Evolutionary conservation across 1,140 invertebrate species (phyloP).

Genomic region (Heliconius melpomene): DNA sequence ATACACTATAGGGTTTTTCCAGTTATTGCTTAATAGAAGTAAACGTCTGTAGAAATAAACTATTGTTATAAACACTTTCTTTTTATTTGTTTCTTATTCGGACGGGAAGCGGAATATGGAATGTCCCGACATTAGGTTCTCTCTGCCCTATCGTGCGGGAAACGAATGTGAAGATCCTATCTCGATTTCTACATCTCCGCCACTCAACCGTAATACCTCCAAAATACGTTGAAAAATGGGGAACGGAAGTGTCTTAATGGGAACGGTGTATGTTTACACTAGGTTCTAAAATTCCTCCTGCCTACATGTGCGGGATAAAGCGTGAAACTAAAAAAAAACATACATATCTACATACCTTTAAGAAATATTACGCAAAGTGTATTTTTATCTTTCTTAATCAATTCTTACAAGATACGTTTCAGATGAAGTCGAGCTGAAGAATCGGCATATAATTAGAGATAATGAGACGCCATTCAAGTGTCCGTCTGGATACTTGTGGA

Average conservation of each 20-base stretch:
- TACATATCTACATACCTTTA: too few relatives aligned
- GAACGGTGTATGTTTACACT: too few relatives aligned
- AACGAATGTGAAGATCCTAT: too few relatives aligned
- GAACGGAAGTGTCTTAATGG: too few relatives aligned
- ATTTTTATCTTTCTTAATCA: constrained; percentile 13
- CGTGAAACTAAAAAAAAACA: too few relatives aligned
- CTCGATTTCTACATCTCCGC: too few relatives aligned
- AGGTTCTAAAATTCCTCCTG: too few relatives aligned
- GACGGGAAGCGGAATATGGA: not conserved
- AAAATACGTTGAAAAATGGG: too few relatives aligned
- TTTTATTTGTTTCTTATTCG: not conserved
- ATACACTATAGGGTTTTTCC: constrained; percentile 2
- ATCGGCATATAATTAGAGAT: constrained; percentile 79
- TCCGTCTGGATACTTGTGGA: constrained; percentile 64
- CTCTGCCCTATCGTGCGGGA: too few relatives aligned
- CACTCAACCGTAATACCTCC: too few relatives aligned
- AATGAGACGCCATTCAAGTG: constrained; percentile 79
- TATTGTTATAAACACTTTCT: not conserved
- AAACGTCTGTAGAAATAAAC: not conserved
- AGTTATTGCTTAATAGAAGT: not conserved
- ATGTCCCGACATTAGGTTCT: not conserved
- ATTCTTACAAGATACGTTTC: constrained; percentile 14
- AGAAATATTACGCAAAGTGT: not conserved
- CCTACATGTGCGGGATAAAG: too few relatives aligned
- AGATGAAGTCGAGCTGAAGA: constrained; percentile 47